Conservation (phyloP, 2,113 vertebrate genomes). For the Xenotilapia leptura region DNA sequence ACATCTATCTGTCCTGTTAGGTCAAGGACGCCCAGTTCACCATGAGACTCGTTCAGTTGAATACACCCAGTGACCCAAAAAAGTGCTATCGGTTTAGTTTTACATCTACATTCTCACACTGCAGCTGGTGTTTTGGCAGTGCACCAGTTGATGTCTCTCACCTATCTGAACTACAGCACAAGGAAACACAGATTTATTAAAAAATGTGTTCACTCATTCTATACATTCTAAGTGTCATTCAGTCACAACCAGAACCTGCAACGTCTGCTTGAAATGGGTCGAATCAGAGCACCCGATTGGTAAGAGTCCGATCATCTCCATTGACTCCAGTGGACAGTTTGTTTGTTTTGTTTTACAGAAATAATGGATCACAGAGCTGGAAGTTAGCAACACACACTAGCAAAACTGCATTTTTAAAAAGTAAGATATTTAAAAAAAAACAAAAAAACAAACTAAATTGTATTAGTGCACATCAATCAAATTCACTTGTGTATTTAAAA, state of each 20-base stretch:
- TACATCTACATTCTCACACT: background rate
- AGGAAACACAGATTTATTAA: background rate
- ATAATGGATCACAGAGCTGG: background rate
- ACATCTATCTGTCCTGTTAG: background rate
- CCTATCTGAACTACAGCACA: background rate
- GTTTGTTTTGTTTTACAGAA: background rate
- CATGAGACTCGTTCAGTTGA: background rate
- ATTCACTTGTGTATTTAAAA: background rate
- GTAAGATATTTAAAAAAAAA: background rate
- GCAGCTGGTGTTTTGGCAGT: background rate
- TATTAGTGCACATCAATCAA: background rate
- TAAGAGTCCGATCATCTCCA: background rate
- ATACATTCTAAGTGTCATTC: background rate
- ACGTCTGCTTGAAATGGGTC: background rate
- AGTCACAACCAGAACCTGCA: background rate
- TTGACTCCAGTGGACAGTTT: background rate
- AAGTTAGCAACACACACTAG: background rate
- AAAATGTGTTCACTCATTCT: background rate
- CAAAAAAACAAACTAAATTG: background rate
- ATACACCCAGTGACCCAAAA: background rate
- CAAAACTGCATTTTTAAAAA: background rate
- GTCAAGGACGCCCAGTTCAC: background rate
- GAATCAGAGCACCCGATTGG: background rate
- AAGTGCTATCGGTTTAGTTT: background rate
- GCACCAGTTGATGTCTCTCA: background rate